Conservation (phyloP, 2,113 vertebrate genomes). For the Nothoprocta pentlandii region DNA sequence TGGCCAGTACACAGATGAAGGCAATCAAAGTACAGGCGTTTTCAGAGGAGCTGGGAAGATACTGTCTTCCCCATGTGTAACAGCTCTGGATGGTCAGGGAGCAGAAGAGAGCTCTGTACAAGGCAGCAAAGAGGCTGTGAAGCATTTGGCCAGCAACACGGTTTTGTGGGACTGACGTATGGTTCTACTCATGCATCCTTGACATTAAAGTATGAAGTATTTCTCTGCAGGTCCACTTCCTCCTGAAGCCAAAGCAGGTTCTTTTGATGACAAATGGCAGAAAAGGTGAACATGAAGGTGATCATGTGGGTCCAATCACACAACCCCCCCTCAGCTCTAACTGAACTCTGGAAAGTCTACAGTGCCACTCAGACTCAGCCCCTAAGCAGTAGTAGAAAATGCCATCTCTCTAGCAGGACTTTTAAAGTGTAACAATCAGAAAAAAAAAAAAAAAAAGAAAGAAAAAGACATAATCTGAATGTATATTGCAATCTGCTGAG, state of each 20-base stretch:
- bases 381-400: background rate
- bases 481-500: background rate
- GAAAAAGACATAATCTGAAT: background rate
- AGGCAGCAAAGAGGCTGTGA: background rate
- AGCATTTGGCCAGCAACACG: background rate
- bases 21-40: background rate
- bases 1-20: background rate
- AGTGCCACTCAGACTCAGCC: background rate
- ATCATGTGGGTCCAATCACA: background rate
- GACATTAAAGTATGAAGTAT: background rate
- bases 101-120: background rate
- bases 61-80: background rate
- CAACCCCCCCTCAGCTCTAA: background rate
- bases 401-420: background rate
- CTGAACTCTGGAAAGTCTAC: background rate
- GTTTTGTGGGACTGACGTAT: background rate
- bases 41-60: background rate
- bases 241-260: background rate
- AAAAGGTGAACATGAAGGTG: background rate
- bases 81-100: background rate
- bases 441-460: background rate
- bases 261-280: background rate
- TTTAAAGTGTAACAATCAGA: background rate
- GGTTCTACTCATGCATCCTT: background rate
- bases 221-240: background rate